Evolutionary conservation across 1,140 invertebrate species (phyloP).

Genomic region (Bilobella aurantiaca): DNA sequence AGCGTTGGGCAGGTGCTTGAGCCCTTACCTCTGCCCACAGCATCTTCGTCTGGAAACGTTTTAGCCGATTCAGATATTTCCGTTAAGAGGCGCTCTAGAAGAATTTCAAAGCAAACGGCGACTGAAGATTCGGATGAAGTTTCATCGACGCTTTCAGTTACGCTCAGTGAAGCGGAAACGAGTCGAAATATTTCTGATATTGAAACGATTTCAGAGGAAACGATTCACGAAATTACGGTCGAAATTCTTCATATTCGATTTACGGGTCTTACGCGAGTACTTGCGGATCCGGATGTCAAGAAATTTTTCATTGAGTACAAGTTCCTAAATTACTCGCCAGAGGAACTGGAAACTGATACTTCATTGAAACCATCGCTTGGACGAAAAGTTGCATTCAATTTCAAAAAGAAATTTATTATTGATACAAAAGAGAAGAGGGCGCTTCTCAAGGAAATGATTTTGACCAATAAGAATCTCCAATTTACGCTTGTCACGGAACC

Average conservation of each 20-base stretch:
- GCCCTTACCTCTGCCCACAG: not conserved
- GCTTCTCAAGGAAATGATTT: not conserved
- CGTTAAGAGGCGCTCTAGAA: not conserved
- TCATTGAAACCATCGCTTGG: conserved; percentile 15
- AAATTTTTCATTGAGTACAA: conserved; percentile 15
- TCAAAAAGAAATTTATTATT: conserved; percentile 15
- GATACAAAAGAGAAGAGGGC: conserved; percentile 15
- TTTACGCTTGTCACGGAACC: conserved; percentile 19
- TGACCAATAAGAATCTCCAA: not conserved
- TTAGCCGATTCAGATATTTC: not conserved
- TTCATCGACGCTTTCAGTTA: not conserved
- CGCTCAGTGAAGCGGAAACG: not conserved
- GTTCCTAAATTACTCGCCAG: conserved; percentile 14
- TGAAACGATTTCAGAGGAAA: not conserved
- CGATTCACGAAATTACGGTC: not conserved
- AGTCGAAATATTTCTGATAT: conserved; percentile 6
- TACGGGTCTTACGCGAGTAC: not conserved
- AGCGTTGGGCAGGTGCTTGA: not conserved
- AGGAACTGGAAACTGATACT: conserved; percentile 13
- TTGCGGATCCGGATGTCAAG: conserved; percentile 6
- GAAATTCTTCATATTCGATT: conserved; percentile 14
- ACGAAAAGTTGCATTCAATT: conserved; percentile 16
- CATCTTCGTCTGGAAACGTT: not conserved
- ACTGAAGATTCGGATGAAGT: conserved; percentile 3
- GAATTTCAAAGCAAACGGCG: not conserved